Conservation (phyloP, 2,888 invertebrate species). For the Lithophane semibrunnea region DNA sequence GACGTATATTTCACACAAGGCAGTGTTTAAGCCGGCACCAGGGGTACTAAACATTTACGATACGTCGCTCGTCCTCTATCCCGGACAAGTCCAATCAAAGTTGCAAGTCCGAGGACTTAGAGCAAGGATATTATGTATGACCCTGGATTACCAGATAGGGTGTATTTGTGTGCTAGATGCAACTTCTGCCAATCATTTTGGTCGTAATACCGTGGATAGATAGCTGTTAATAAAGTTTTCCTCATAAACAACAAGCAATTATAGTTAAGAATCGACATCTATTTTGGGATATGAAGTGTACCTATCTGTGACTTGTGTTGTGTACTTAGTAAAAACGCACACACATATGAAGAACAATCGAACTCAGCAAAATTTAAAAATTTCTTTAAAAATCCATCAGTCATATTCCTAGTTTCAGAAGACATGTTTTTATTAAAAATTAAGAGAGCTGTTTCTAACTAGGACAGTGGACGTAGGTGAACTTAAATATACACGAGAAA, state of each 20-base stretch:
- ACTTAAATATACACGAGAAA: constrained; percentile 55
- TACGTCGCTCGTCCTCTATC: constrained; percentile 62
- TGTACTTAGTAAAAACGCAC: too few species aligned
- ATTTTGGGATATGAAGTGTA: neutral
- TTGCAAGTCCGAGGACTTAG: constrained; percentile 77
- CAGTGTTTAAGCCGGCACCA: constrained; percentile 67
- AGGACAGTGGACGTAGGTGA: constrained; percentile 42
- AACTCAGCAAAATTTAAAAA: neutral
- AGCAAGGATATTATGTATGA: constrained; percentile 67
- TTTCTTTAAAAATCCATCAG: constrained; percentile 18
- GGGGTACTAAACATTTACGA: constrained; percentile 75
- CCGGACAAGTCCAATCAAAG: constrained; percentile 77
- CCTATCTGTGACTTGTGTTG: neutral
- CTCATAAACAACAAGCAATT: constrained; percentile 13
- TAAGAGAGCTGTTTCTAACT: constrained; percentile 28
- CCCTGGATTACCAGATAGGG: constrained; percentile 52
- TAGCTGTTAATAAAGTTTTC: constrained; percentile 9
- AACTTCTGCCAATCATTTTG: constrained; percentile 44
- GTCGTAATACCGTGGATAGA: neutral
- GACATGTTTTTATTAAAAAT: constrained; percentile 44
- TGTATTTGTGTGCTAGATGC: constrained; percentile 49
- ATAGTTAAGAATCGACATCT: neutral
- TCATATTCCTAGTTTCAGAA: constrained; percentile 8
- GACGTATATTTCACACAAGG: constrained; percentile 57
- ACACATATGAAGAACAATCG: neutral